Evolutionary conservation across 2,888 invertebrate species (phyloP).

Genomic region (Polyploca ridens): DNA sequence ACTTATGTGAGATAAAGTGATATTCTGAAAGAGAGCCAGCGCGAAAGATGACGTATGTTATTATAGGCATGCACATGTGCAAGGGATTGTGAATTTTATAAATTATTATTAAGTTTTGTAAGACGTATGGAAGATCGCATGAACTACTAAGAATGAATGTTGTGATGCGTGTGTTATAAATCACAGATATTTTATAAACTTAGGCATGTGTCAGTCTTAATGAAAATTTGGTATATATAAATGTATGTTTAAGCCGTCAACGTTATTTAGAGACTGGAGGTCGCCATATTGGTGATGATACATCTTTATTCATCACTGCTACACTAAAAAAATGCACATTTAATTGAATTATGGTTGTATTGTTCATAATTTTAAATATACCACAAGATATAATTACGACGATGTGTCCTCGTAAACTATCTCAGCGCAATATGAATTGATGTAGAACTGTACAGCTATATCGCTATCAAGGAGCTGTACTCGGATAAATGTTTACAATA

Average conservation of each 20-base stretch:
- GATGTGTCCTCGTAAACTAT: not conserved
- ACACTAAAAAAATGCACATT: conserved; percentile 16
- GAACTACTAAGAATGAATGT: conserved; percentile 57
- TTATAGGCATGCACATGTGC: conserved; percentile 83
- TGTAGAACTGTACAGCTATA: not conserved
- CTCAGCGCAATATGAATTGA: not conserved
- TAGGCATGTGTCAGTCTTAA: conserved; percentile 73
- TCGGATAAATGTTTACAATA: not conserved
- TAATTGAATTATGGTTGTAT: conserved; percentile 1
- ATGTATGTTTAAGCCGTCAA: conserved; percentile 74
- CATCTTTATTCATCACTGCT: conserved; percentile 69
- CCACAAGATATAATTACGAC: not conserved
- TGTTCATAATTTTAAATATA: conserved; percentile 1
- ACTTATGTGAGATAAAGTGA: conserved; percentile 78
- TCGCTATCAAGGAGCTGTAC: not conserved
- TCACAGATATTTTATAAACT: conserved; percentile 75
- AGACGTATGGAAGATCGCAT: conserved; percentile 64
- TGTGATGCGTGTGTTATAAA: conserved; percentile 56
- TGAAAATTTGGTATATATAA: conserved; percentile 65
- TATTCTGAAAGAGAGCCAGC: conserved; percentile 62
- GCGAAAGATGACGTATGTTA: conserved; percentile 78
- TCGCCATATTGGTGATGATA: conserved; percentile 79
- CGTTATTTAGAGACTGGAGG: conserved; percentile 69
- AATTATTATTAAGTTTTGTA: conserved; percentile 80
- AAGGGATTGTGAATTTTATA: conserved; percentile 83